Base-by-base conservation (phyloP, 30 jellyfish, hydroid and myxozoan genomes). In the Turritopsis dohrnii region DNA sequence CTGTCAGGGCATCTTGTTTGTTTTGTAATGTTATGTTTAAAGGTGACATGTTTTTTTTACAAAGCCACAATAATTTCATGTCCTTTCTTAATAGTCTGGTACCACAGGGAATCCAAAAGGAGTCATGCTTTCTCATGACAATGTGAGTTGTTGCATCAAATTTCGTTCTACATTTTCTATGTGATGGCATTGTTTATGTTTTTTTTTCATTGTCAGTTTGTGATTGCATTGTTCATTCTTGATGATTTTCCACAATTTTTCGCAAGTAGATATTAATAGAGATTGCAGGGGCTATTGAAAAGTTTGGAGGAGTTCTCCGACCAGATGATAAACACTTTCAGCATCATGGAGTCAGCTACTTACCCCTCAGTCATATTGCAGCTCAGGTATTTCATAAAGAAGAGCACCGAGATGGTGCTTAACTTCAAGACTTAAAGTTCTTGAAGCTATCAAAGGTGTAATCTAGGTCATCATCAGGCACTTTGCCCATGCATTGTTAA, bases 71-170 rank as follows among this genome's bases (percentile, higher is more conserved):
- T 41, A 41, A 41, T 41, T 41, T 41, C 9, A 41, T 41, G 5
- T 79, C 7, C 18, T 72, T 72, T 8, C 13, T 24, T 87, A 83
- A 24, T 71, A 93, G 98, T 93, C 98, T 66, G 98, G 98, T 22
- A 93, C 98, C 52, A 93, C 98, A 19, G 98, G 98, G 82, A 93
- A 88, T 79, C 98, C 98, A 20, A 93, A 93, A 83, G 98, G 98
- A 30, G 98, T 93, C 53, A 93, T 93, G 98, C 24, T 93, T 28
- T 87, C 96, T 3, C 98, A 93, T 71, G 98, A 93, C 80, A 93
- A 93, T 83, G 98, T 93, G 82, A 85, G 97, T 41, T 54, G 66
- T 16, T 3, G 21, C 22, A 41, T 53, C 18, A 8, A 3, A 41
- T 41, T 41, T 41, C 13, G 60, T 41, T 3, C 60, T 41, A 3